Conservation (phyloP, 2,888 invertebrate species). For the Tenthredo distinguenda region DNA sequence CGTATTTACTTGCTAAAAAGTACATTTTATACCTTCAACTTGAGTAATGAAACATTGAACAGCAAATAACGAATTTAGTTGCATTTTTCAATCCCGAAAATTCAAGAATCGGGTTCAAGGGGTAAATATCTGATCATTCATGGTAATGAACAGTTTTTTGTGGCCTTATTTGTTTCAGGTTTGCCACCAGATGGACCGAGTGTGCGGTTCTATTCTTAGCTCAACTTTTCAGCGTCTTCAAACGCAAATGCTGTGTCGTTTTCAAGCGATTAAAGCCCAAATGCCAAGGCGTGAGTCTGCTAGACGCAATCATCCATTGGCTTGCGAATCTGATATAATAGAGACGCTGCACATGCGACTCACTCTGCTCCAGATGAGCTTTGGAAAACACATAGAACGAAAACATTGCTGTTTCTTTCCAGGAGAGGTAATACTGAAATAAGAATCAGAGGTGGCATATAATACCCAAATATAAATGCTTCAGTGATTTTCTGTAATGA, state of each 20-base stretch:
- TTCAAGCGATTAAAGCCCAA: slow-evolving; percentile 93
- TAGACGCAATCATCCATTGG: slow-evolving; percentile 92
- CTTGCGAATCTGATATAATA: slow-evolving; percentile 95
- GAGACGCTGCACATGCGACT: slow-evolving; percentile 96
- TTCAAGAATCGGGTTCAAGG: not conserved
- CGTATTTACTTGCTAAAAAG: slow-evolving; percentile 72
- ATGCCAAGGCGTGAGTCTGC: slow-evolving; percentile 96
- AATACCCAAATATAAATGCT: not conserved
- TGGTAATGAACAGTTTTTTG: slow-evolving; percentile 8
- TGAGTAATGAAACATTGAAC: no score
- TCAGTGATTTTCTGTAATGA: not conserved
- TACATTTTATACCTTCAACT: not conserved
- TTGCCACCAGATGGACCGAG: slow-evolving; percentile 88
- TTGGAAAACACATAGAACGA: slow-evolving; percentile 96
- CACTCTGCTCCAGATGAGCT: slow-evolving; percentile 94
- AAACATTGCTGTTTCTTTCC: slow-evolving; percentile 97
- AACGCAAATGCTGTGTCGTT: slow-evolving; percentile 90
- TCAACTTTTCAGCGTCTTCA: slow-evolving; percentile 92
- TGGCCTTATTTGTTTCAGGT: slow-evolving; percentile 82
- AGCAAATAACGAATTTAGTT: no score
- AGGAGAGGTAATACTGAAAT: slow-evolving; percentile 84
- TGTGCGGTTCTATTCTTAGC: slow-evolving; percentile 90
- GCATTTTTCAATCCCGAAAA: not conserved
- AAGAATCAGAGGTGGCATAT: not conserved
- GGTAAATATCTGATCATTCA: not conserved